Evolutionary conservation across 2,888 invertebrate species (phyloP).

Genomic region (Eudasyphora cyanicolor): DNA sequence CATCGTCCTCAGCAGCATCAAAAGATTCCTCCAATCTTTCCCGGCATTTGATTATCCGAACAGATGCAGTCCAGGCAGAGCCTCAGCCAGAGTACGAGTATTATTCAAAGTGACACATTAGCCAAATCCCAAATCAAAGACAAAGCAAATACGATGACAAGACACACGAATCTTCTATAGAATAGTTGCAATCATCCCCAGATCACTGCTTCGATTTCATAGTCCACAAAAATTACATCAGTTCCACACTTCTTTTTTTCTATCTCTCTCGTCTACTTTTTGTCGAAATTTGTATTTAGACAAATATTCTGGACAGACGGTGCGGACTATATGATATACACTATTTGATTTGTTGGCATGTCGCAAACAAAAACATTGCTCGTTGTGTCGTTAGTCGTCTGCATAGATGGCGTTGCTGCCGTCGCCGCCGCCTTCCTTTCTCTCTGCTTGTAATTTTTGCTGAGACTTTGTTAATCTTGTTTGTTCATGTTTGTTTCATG

Average conservation of each 20-base stretch:
- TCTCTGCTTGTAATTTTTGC: neutral
- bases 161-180: neutral
- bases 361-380: neutral
- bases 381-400: neutral
- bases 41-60: constrained; percentile 62
- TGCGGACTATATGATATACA: neutral
- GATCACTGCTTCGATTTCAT: neutral
- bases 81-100: constrained; percentile 41
- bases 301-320: neutral
- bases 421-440: no score
- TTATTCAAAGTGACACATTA: constrained; percentile 65
- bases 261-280: neutral
- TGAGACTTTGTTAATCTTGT: constrained; percentile 7
- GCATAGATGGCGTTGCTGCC: neutral
- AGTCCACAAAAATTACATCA: neutral
- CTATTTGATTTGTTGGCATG: neutral
- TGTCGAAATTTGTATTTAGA: constrained; percentile 16
- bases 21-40: constrained; percentile 57
- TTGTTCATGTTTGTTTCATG: neutral
- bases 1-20: constrained; percentile 43
- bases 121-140: no score
- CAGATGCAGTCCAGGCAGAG: constrained; percentile 63
- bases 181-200: neutral
- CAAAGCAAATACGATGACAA: constrained; percentile 37
- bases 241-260: neutral